Base-by-base conservation (phyloP, 2,888 invertebrate species). In the Tenthredo mesomela region DNA sequence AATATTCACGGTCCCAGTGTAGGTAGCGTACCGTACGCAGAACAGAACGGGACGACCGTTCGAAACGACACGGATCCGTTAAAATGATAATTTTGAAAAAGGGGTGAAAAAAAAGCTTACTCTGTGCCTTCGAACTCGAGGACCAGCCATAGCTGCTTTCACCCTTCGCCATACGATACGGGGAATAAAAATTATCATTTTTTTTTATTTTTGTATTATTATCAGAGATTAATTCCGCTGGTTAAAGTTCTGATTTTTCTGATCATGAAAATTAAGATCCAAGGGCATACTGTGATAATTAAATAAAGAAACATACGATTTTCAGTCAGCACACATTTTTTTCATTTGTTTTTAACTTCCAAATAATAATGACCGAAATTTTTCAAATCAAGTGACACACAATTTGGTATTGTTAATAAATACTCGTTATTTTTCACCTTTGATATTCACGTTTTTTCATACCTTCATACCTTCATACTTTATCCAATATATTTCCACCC, bases 61-160 rank as follows among this genome's bases (percentile, higher is more conserved):
- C 77, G 29, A 29, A 77, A 77, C 77, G 77, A 29, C 54, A 77
- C 77, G 77, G 58, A 80, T 61, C 80, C 61, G 80, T 80, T 80
- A 61, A 80, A 80, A 80, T 80, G 61, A 80, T 80, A 80, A 80
- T 80, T 80, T 61, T 80, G 1, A 61, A 33, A 37, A 61, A 80
- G 25, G 58, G 18, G 50, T 15, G 37, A 12, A 61, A 9, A 75
- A 73, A 21, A 40, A 12, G 71, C 40, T 43, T 71, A 67, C 67
- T 33, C 18, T 1, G 67, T 33, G 61, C 61, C 21, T 25, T n/a
- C 6, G n/a, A 54, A n/a, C 7, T n/a, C 54, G n/a, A n/a, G 54
- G 54, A 54, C 54, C n/a, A n/a, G 54, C 18, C 10, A n/a, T 54
- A 54, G n/a, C 54, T n/a, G 18, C n/a, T 47, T 15, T 12, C 12